Base-by-base conservation (phyloP, 2,888 invertebrate species). In the Drosophila mettleri region DNA sequence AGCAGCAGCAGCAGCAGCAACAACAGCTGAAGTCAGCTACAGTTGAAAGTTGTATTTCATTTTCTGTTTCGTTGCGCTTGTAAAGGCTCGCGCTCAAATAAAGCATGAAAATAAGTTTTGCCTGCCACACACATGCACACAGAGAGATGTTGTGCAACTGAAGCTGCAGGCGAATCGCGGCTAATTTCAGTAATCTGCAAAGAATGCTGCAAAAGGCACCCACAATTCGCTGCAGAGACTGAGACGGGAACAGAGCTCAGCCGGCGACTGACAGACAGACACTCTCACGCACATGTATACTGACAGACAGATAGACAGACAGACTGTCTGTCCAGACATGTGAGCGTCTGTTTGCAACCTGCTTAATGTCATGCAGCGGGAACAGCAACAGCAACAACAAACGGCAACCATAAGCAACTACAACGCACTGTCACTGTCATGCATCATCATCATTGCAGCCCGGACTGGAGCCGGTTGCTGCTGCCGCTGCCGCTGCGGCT, bases 331-430 rank as follows among this genome's bases (percentile, higher is more conserved):
- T 78, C 77, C 65, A 72, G 80, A 79, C 75, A 80, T 76, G 55
- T 77, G 80, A 72, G 83, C 72, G 83, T 84, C 83, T 86, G 83
- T 84, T 84, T 88, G 89, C 85, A 86, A 89, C 89, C 88, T 89
- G 89, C 87, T 89, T 86, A 89, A 88, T 88, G 89, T 89, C 86
- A 86, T 86, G 89, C 85, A 89, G 81, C 89, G 84, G 74, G 84
- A 84, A 64, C 76, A 77, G 57, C 73, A 74, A 57, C 69, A 69
- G 22, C 72, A 71, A 52, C 66, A 65, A 41, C 66, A 71, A 31
- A n/a, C 43, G 43, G 43, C 48, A 36, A 31, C 77, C 20, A 75
- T 62, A 69, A 64, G 63, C 77, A 69, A 69, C 78, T 74, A 65
- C 86, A 80, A 86, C 82, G 89, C 89, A 88, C 89, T 86, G 89